phyloP scores from a whole-genome alignment of 1,140 invertebrate genomes.

The Sminthurinus signatus region DNA sequence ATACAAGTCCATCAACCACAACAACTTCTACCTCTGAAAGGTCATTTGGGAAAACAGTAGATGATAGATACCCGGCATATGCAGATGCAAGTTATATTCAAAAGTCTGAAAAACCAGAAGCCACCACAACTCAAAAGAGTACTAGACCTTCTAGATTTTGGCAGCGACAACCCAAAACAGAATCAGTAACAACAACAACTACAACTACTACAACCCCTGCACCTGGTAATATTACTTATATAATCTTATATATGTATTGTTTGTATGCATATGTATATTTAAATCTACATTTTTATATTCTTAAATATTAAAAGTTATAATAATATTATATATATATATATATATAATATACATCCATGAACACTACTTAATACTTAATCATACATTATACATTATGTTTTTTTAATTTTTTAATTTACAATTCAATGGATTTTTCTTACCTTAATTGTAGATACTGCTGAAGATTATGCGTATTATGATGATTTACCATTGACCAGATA shows the following conservation, averaged over 20 bases:
- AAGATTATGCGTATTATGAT: too few relatives aligned
- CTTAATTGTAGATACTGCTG: too few relatives aligned
- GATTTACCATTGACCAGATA: too few relatives aligned
- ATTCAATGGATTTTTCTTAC: too few relatives aligned
- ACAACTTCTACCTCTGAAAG: constrained; percentile 4
- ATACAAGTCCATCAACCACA: constrained; percentile 13
- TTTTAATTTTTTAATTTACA: too few relatives aligned
- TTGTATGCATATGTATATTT: background rate
- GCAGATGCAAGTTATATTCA: too few relatives aligned
- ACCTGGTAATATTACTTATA: constrained; percentile 1
- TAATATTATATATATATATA: background rate
- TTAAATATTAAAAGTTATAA: constrained; percentile 14
- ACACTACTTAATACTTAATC: too few relatives aligned
- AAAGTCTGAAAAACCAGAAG: background rate
- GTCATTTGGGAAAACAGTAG: constrained; percentile 3
- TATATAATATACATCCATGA: too few relatives aligned
- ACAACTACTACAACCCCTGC: constrained; percentile 1
- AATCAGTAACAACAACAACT: constrained; percentile 11
- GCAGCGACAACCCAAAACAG: constrained; percentile 19
- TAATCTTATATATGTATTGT: background rate
- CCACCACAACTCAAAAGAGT: constrained; percentile 3
- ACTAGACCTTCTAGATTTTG: constrained; percentile 26
- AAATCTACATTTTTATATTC: background rate
- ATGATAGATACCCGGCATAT: too few relatives aligned
- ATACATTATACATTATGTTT: too few relatives aligned